A percentile compares a stretch with the other conserved stretches of the same genome.
Evolutionary conservation across 2,113 vertebrate species (phyloP).

Genomic region (Patagioenas fasciata): DNA sequence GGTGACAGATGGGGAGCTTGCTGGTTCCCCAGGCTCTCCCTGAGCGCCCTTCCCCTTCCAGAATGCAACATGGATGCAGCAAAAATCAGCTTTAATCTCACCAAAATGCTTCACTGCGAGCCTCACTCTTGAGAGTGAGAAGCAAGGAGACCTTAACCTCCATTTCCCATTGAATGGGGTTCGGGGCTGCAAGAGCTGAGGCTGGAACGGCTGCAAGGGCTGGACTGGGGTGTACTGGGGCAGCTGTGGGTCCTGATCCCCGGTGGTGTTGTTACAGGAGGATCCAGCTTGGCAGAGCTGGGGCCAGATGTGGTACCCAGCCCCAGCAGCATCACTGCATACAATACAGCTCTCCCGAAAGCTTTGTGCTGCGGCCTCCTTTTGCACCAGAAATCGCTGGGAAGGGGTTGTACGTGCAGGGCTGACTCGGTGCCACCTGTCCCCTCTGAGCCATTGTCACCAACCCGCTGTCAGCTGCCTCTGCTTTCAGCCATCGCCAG

Average conservation of each 20-base stretch:
- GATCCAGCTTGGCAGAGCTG: background rate
- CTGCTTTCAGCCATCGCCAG: background rate
- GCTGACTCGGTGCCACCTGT: background rate
- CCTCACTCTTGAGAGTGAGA: background rate
- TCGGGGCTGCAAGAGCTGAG: background rate
- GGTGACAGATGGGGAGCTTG: background rate
- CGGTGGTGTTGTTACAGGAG: fast-evolving
- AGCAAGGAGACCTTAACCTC: too few species aligned
- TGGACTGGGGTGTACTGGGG: background rate
- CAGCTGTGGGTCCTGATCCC: background rate
- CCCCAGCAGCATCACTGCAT: fast-evolving
- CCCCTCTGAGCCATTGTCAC: background rate
- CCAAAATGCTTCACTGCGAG: background rate
- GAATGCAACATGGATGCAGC: background rate
- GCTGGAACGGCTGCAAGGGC: background rate
- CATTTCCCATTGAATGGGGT: fast-evolving
- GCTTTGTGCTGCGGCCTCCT: background rate
- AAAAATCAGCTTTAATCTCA: background rate
- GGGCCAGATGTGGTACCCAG: background rate
- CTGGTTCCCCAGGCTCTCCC: background rate
- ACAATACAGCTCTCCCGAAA: background rate
- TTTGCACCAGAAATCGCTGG: background rate
- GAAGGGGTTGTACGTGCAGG: too few species aligned
- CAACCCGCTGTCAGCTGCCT: background rate
- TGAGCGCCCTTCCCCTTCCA: background rate